Evolutionary conservation across 2,888 invertebrate species (phyloP), one percentile per base, ranked within the genome.

Genomic region (Sinhomidia bicolor): DNA sequence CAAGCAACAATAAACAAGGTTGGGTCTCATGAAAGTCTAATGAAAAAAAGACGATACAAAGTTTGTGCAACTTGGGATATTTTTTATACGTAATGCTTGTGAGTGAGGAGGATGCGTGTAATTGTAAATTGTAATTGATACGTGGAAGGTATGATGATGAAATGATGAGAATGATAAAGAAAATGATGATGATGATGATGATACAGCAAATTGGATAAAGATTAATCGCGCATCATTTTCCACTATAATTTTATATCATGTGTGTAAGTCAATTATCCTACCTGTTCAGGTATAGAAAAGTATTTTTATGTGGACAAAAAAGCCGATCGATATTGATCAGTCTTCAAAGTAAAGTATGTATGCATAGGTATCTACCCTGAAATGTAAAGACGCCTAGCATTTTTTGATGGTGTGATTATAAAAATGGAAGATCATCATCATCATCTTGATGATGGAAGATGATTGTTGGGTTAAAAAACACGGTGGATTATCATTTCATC

Each of bases 261-360:
- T n/a, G 36, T 36, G 7, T 3, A 41, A 44, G 71, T 71, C 71
- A 71, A 71, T 71, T 71, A 41, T 71, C 17, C 41, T 23, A 74
- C 26, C 26, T 47, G 44, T 26, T 47, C 47, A 47, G 23, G 23
- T 74, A n/a, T 36, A 51, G 47, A 29, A n/a, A 74, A 74, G 47
- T 23, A 26, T 23, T 41, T 23, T 62, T 26, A 9, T 20, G 17
- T 14, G 14, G 44, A 51, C 51, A 74, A 6, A 74, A 47, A 74
- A 74, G 47, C 74, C 51, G 74, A 74, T 74, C 74, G 74, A 74
- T 74, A 74, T 74, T 74, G 74, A 74, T 74, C 74, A 74, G n/a
- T 36, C 36, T 36, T 3, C 36, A 36, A 36, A 7, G 7, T 36
- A 20, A 57, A 3, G 12, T 26, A 60, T 60, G 36, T 36, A 7